Base-by-base conservation (phyloP, 2,888 invertebrate species). In the Tigriopus californicus region DNA sequence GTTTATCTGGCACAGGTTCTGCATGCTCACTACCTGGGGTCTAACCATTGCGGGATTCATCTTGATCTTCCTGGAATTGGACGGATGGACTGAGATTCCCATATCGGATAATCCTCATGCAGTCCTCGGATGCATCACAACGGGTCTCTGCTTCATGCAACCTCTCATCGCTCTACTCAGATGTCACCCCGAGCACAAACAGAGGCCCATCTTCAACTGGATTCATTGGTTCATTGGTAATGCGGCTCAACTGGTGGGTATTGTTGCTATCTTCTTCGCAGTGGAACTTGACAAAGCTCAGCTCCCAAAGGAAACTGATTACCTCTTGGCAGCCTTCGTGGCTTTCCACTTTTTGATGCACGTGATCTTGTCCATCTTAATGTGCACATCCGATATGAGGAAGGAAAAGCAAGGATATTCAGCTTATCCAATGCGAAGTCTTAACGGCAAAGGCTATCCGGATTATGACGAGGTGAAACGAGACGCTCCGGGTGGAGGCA, bases 241-340 rank as follows among this genome's bases (percentile, higher is more conserved):
- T 71, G 73, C 80, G 1, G 87, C 90, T 1, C 88, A 90, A 67
- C 85, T 89, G 64, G 75, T 88, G 65, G 87, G 81, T 70, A 84
- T 94, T 72, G 82, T 89, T 13, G 85, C 90, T 56, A 85, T 95
- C 67, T 94, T 94, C 79, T 83, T 92, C 68, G 88, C 94, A 46
- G 83, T 88, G 24, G 81, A 82, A 67, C 75, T 94, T 63, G 78
- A 79, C 64, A 88, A 90, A 72, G 87, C 90, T 4, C 83, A 86
- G 67, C 74, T 92, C 15, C 57, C 57, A 1, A 54, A 55, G 52
- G 54, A 55, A 22, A 62, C 62, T 67, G 83, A 87, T 64, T 92
- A 83, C 80, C 81, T 94, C 62, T 72, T 95, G 64, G 86, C 86
- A 3, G 85, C 82, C 8, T 94, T 83, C 72, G 88, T 94, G 13